phyloP scores from a whole-genome alignment of 2,113 vertebrate genomes.

The Orientallactaga bullata region DNA sequence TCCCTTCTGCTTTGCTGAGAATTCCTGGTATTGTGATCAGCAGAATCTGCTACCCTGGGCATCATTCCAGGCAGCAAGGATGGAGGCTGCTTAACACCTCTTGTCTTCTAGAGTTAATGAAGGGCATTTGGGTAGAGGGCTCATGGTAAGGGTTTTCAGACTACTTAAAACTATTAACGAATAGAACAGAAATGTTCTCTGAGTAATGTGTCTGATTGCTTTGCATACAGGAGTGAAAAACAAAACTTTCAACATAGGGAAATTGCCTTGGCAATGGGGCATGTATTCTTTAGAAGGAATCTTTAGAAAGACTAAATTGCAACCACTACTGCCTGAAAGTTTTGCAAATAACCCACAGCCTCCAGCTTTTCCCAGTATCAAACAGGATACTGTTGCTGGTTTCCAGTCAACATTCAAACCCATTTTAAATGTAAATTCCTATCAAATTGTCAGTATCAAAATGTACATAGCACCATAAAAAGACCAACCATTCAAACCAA shows the following conservation, averaged over 20 bases:
- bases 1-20: not conserved
- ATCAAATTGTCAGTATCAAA: constrained; percentile 59
- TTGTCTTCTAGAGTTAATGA: not conserved
- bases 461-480: not conserved
- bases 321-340: constrained; percentile 53
- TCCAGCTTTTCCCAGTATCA: constrained; percentile 55
- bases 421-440: constrained; percentile 61
- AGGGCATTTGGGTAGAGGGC: not conserved
- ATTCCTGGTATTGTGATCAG: constrained; percentile 42
- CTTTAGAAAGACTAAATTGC: constrained; percentile 45
- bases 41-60: not conserved
- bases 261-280: constrained; percentile 26
- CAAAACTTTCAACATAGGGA: not conserved
- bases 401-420: constrained; percentile 61
- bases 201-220: not conserved
- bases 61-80: not conserved
- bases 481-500: constrained; percentile 29
- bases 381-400: constrained; percentile 44
- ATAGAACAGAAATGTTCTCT: constrained; percentile 1
- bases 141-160: not conserved
- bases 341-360: constrained; percentile 30
- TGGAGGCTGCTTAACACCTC: not conserved
- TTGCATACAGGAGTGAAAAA: constrained; percentile 25
- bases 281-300: constrained; percentile 48
- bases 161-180: constrained; percentile 36